A percentile compares a stretch with the other conserved stretches of the same genome.
Conservation (phyloP, 1,140 invertebrate species). For the Dendrolimus kikuchii region DNA sequence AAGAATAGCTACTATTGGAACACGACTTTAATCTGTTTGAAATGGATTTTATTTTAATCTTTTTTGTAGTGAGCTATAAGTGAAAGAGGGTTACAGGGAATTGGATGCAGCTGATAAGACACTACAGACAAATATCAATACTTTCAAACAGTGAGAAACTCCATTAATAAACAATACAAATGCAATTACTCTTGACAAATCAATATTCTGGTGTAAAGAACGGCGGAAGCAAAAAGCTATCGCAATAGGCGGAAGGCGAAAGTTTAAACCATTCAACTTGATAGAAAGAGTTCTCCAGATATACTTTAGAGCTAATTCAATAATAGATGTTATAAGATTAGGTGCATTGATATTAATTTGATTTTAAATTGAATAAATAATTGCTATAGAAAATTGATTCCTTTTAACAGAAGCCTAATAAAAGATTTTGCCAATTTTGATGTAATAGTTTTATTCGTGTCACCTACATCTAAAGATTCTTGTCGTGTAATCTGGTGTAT, state of each 20-base stretch:
- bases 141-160: slow-evolving; percentile 8
- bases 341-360: slow-evolving; percentile 6
- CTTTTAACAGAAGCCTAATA: slow-evolving; percentile 8
- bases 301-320: slow-evolving; percentile 9
- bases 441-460: no score
- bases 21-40: no score
- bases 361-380: slow-evolving; percentile 8
- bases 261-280: slow-evolving; percentile 10
- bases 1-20: no score
- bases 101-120: neutral
- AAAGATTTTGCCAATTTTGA: neutral
- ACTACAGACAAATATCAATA: neutral
- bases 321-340: slow-evolving; percentile 9
- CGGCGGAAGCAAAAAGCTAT: slow-evolving; percentile 8
- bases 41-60: no score
- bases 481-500: no score
- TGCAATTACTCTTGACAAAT: slow-evolving; percentile 16
- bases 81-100: slow-evolving; percentile 1
- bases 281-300: slow-evolving; percentile 2
- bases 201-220: slow-evolving; percentile 13
- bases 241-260: slow-evolving; percentile 13
- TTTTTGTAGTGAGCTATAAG: neutral
- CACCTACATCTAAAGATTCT: no score
- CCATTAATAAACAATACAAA: slow-evolving; percentile 10
- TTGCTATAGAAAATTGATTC: slow-evolving; percentile 8